Conservation (phyloP, 2,113 vertebrate species). For the Brachyhypopomus gauderio region DNA sequence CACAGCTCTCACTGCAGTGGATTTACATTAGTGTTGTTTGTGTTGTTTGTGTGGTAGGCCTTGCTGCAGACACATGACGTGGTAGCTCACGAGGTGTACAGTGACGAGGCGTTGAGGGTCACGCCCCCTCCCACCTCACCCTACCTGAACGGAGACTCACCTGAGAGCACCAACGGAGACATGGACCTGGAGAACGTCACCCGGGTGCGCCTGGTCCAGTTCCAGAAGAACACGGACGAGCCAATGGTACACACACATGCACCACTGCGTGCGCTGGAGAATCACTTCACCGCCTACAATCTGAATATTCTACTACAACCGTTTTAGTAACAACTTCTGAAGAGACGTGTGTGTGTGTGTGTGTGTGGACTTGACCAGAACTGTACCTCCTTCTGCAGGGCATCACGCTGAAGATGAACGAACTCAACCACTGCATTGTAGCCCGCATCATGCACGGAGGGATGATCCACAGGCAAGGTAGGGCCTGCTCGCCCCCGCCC, state of each 20-base stretch:
- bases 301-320: too few relatives aligned
- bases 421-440: conserved; percentile 96
- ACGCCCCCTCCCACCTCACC: conserved; percentile 97
- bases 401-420: conserved; percentile 99
- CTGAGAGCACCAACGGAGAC: conserved; percentile 94
- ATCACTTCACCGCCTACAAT: too few relatives aligned
- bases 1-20: too few relatives aligned
- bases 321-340: too few relatives aligned
- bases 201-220: conserved; percentile 94
- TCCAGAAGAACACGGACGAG: conserved; percentile 99
- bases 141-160: conserved; percentile 96
- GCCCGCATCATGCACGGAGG: conserved; percentile 98
- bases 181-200: conserved; percentile 99
- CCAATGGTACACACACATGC: conserved; percentile 82
- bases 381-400: conserved; percentile 75
- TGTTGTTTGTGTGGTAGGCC: conserved; percentile 73
- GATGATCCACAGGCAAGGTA: conserved; percentile 99
- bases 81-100: conserved; percentile 89
- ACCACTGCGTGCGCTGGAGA: too few relatives aligned
- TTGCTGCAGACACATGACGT: conserved; percentile 98
- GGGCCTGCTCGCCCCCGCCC: neutral
- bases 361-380: neutral
- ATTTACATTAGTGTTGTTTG: too few relatives aligned
- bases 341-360: neutral
- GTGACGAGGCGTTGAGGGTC: conserved; percentile 88